Evolutionary conservation across 2,113 vertebrate species (phyloP), one percentile per base, ranked within the genome.

Genomic region (Bostrychus sinensis): DNA sequence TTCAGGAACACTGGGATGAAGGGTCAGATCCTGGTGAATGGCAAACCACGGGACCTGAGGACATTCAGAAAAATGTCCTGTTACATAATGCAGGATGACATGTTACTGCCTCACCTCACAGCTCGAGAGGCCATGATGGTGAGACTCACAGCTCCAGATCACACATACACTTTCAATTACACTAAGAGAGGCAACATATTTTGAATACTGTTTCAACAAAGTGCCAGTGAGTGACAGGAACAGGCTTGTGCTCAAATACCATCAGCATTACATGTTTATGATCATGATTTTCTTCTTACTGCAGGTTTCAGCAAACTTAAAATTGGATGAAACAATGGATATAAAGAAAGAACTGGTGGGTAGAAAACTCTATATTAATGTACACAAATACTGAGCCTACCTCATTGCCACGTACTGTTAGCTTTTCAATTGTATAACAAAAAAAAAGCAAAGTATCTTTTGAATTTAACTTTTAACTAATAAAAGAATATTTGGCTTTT

Each of bases 31-130:
- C 83, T 96, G 80, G 96, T 99, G 59, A 99, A 98, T 0, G 95
- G 96, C 45, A 89, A 91, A 59, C 95, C 90, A 0, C 87, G 97
- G 70, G 95, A 98, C 39, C 93, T 96, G 82, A 92, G 96, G 41
- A 98, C 91, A 10, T 99, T 99, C 86, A 93, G 96, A 62, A 99
- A 99, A 89, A 97, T 99, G 97, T 99, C 96, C 26, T 99, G 97
- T 78, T 99, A 99, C 85, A 99, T 99, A 90, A 99, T 99, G 97
- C 97, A 99, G 87, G 95, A 99, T 0, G 96, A 99, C 89, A 94
- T 96, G 94, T 89, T 99, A 28, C 88, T 99, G 86, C 97, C 96
- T 0, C 94, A 98, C 74, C 95, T 99, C 79, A 97, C 95, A 0
- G 91, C 94, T 51, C 57, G 91, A 38, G 97, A 99, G 71, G 97